phyloP scores from a whole-genome alignment of 2,888 invertebrate species.

The Polyommatus icarus region DNA sequence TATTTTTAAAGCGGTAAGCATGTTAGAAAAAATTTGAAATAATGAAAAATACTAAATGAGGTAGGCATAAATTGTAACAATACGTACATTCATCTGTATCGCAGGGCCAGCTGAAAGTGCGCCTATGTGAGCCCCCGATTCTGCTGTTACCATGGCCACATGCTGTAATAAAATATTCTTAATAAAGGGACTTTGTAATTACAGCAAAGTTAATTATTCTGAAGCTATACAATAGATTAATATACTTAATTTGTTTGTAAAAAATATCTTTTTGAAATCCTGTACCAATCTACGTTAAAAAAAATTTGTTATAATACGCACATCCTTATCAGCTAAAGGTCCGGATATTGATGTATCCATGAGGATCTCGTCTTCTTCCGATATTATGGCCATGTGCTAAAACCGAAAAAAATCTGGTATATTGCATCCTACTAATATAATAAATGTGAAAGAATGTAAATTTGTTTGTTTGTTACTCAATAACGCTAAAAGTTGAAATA shows the following conservation, averaged over 20 bases:
- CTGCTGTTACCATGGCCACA: constrained; percentile 8
- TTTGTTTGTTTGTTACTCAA: constrained; percentile 8
- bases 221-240: constrained; percentile 5
- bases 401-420: constrained; percentile 8
- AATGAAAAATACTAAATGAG: constrained; percentile 8
- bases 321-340: constrained; percentile 8
- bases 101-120: constrained; percentile 8
- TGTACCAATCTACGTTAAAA: constrained; percentile 8
- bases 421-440: not conserved
- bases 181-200: constrained; percentile 8
- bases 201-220: constrained; percentile 8
- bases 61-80: constrained; percentile 8
- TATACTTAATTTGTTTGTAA: constrained; percentile 8
- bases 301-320: constrained; percentile 8
- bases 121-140: constrained; percentile 8
- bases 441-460: not conserved
- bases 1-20: constrained; percentile 1
- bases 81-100: constrained; percentile 8
- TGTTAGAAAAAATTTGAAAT: constrained; percentile 5
- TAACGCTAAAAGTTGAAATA: constrained; percentile 8
- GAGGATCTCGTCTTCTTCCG: constrained; percentile 8
- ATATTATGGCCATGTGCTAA: constrained; percentile 8
- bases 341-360: constrained; percentile 8
- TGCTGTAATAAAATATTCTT: constrained; percentile 8
- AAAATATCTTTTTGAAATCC: constrained; percentile 8